Conservation (phyloP, 2,113 vertebrate species). For the Anas platyrhynchos region DNA sequence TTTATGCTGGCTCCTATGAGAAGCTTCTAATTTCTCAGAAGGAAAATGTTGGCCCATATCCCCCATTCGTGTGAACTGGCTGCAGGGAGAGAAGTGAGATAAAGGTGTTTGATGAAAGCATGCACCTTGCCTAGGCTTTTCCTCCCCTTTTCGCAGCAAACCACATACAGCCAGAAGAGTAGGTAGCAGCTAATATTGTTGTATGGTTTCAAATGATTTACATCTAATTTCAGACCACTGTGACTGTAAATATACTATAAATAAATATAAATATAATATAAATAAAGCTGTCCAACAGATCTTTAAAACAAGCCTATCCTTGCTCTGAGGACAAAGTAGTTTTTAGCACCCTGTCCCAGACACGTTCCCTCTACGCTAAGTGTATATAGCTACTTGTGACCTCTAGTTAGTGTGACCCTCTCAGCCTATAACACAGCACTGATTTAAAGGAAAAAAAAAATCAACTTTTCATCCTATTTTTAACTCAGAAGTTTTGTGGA, state of each 20-base stretch:
- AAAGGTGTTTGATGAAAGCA: background rate
- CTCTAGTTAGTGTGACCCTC: background rate
- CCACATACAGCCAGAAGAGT: background rate
- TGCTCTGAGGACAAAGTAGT: background rate
- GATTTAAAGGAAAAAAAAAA: background rate
- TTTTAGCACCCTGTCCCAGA: background rate
- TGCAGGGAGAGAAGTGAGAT: fast-evolving
- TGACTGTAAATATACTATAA: too few species aligned
- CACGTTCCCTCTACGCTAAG: background rate
- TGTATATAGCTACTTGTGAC: background rate
- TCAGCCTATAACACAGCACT: background rate
- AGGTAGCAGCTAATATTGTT: background rate
- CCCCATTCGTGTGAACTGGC: background rate
- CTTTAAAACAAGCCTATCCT: background rate
- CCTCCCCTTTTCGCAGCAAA: background rate
- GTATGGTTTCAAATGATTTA: background rate
- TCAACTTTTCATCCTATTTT: background rate
- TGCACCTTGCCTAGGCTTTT: background rate
- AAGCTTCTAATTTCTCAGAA: background rate
- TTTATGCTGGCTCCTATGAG: background rate
- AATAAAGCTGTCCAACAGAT: background rate
- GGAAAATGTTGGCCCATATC: background rate
- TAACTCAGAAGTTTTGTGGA: background rate
- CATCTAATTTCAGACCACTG: background rate
- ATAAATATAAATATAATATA: background rate